Evolutionary conservation across 2,113 vertebrate species (phyloP).

Genomic region (Lepus europaeus): DNA sequence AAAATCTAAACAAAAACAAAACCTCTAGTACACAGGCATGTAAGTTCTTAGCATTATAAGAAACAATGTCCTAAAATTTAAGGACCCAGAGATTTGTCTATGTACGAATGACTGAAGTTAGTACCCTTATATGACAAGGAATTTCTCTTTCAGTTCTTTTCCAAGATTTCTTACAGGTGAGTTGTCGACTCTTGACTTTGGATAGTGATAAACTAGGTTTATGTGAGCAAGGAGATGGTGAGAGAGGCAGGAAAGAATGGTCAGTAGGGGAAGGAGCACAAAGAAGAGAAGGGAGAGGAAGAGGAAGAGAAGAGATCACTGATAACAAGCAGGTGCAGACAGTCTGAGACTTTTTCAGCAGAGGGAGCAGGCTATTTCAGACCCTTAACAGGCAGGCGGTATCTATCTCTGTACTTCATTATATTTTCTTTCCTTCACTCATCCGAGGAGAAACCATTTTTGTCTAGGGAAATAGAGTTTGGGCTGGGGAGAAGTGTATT

Average conservation of each 20-base stretch:
- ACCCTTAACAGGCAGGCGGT: neutral
- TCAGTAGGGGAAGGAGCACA: neutral
- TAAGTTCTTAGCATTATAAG: neutral
- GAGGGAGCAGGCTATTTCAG: neutral
- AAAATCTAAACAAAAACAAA: neutral
- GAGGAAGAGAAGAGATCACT: neutral
- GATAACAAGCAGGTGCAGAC: neutral
- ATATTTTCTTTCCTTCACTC: neutral
- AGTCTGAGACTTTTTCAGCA: neutral
- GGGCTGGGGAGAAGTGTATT: neutral
- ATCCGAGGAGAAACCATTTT: constrained; percentile 4
- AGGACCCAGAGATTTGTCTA: neutral
- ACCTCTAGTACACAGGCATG: neutral
- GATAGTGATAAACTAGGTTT: neutral
- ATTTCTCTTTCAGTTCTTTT: neutral
- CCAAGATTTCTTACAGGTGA: neutral
- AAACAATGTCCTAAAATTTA: neutral
- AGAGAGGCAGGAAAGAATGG: neutral
- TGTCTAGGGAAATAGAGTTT: neutral
- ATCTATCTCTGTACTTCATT: neutral
- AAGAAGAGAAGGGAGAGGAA: neutral
- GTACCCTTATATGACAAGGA: neutral
- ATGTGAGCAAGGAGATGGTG: neutral
- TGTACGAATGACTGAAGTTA: neutral
- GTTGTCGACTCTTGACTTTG: neutral